These are phyloP conservation scores for Pomacea canaliculata DNA, from an alignment of 2,888 invertebrate species.

Conservation along the genomic window DNA sequence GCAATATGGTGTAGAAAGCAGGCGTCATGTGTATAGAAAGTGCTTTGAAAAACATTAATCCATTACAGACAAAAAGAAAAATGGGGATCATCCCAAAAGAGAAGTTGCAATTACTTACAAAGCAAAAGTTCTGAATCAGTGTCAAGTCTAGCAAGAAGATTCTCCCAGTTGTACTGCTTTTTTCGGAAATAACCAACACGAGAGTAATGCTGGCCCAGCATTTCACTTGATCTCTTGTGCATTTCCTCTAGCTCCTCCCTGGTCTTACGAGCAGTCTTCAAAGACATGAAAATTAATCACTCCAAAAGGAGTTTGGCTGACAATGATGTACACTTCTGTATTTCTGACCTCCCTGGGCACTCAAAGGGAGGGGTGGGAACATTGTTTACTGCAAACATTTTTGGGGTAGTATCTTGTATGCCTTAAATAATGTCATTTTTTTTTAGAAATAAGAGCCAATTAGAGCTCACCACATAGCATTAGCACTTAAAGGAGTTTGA, in stretches of 20 bases:
- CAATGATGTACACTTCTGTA: no score
- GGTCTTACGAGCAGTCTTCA: slow-evolving; percentile 41
- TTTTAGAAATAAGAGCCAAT: no score
- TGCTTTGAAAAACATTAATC: background rate
- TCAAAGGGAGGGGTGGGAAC: background rate
- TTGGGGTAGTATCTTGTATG: no score
- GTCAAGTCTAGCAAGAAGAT: slow-evolving; percentile 62
- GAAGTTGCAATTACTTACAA: slow-evolving; percentile 43
- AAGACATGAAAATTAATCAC: background rate
- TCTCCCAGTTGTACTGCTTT: slow-evolving; percentile 61
- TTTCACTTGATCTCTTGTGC: slow-evolving; percentile 55
- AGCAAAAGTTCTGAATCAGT: slow-evolving; percentile 64
- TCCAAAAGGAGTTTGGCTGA: no score
- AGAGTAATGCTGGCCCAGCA: slow-evolving; percentile 55
- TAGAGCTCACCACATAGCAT: no score
- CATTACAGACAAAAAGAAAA: background rate
- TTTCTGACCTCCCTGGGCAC: background rate
- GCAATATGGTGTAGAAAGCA: no score
- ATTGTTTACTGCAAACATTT: background rate
- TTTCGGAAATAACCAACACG: slow-evolving; percentile 47
- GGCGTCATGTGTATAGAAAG: background rate
- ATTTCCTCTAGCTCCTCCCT: slow-evolving; percentile 54
- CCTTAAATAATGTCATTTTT: no score
- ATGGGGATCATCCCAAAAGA: background rate
- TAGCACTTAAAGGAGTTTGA: no score